Conservation (phyloP, 2,888 invertebrate genomes). For the Andrena bicolor region DNA sequence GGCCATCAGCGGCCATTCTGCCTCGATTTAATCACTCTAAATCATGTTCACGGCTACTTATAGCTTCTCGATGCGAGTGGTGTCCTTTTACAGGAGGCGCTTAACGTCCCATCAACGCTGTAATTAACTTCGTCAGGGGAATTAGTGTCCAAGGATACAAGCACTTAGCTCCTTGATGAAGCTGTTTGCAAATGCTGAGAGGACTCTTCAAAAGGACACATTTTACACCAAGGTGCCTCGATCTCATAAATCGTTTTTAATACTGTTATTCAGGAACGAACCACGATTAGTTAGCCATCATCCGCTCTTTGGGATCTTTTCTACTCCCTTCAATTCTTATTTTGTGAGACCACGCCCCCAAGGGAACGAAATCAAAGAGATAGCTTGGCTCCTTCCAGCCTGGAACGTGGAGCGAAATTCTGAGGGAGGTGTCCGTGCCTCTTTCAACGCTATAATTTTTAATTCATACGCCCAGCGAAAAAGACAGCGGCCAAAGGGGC, state of each 20-base stretch:
- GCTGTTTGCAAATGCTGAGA: too few relatives aligned
- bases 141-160: slow-evolving; percentile 3
- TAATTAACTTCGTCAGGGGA: not conserved
- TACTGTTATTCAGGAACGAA: not conserved
- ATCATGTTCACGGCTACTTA: slow-evolving; percentile 1
- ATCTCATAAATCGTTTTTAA: not conserved
- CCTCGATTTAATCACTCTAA: slow-evolving; percentile 11
- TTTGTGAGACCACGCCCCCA: not conserved
- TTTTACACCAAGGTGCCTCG: too few relatives aligned
- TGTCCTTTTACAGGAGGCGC: slow-evolving; percentile 1
- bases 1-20: not conserved
- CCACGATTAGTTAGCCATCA: not conserved
- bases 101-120: not conserved
- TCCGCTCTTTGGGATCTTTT: not conserved
- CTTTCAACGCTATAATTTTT: slow-evolving; percentile 37
- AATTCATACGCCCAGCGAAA: slow-evolving; percentile 26
- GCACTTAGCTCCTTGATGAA: too few relatives aligned
- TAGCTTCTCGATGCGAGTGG: not conserved
- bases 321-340: not conserved
- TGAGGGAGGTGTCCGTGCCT: not conserved
- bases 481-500: slow-evolving; percentile 10
- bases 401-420: not conserved
- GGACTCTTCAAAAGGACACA: too few relatives aligned
- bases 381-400: not conserved
- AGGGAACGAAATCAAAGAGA: not conserved